phyloP scores from a whole-genome alignment of 2,797 vertebrate species.

The Carapus acus region DNA sequence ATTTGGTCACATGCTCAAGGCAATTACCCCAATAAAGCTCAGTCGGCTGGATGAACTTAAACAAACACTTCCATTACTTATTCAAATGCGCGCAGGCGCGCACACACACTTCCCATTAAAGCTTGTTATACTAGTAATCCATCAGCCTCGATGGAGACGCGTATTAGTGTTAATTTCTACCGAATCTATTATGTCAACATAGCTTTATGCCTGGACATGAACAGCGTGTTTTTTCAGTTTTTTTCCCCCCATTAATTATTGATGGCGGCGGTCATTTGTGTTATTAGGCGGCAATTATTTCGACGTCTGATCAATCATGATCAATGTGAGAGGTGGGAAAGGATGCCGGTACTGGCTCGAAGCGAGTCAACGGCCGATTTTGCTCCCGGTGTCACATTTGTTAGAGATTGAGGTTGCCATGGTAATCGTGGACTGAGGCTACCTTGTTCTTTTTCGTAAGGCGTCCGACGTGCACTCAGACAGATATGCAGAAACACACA shows the following conservation, averaged over 20 bases:
- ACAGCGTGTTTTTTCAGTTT: slow-evolving; percentile 11
- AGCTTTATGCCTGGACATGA: slow-evolving; percentile 41
- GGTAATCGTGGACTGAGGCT: slow-evolving; percentile 57
- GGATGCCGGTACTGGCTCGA: slow-evolving; percentile 20
- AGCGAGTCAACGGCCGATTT: slow-evolving; percentile 51
- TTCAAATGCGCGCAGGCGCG: slow-evolving; percentile 3
- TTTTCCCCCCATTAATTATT: slow-evolving; percentile 50
- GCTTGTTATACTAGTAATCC: slow-evolving; percentile 24
- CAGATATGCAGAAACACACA: slow-evolving; percentile 9
- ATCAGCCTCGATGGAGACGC: slow-evolving; percentile 32
- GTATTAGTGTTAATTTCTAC: slow-evolving; percentile 46
- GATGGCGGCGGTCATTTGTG: slow-evolving; percentile 24
- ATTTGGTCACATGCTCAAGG: no score
- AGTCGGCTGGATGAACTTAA: slow-evolving; percentile 16
- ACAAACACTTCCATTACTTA: slow-evolving; percentile 1
- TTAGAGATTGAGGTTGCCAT: slow-evolving; percentile 64
- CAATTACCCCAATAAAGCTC: no score
- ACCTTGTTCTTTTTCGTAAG: slow-evolving; percentile 49
- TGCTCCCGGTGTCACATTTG: slow-evolving; percentile 52
- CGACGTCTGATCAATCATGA: slow-evolving; percentile 43
- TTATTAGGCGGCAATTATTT: slow-evolving; percentile 41
- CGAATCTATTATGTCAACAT: slow-evolving; percentile 38
- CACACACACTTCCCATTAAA: slow-evolving; percentile 26
- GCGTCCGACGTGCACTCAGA: slow-evolving; percentile 39
- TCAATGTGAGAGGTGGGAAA: slow-evolving; percentile 8